A percentile compares a stretch with the other conserved stretches of the same genome.
Conservation (phyloP, 2,888 invertebrate species). For the Hirtodrosophila trivittata region DNA sequence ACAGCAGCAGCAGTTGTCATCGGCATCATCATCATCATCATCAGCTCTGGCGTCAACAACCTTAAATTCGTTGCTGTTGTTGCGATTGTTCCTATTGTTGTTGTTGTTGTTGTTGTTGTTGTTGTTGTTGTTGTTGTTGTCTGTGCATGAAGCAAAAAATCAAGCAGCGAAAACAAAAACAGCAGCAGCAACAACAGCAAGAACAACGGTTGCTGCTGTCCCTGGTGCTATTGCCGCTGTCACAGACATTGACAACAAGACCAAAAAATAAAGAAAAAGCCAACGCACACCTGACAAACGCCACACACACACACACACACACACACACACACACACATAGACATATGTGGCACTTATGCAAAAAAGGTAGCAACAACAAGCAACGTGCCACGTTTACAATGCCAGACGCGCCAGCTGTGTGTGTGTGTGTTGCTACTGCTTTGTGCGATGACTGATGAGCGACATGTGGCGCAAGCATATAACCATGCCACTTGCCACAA, state of each 20-base stretch:
- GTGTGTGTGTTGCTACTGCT: conserved; percentile 25
- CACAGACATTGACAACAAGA: conserved; percentile 63
- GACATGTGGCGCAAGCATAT: conserved; percentile 61
- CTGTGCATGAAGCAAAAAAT: conserved; percentile 48
- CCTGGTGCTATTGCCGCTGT: conserved; percentile 61
- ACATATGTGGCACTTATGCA: conserved; percentile 69
- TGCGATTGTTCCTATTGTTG: conserved; percentile 44
- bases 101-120: conserved; percentile 32
- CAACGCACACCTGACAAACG: conserved; percentile 54
- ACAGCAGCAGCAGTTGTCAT: conserved; percentile 55
- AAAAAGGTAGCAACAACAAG: conserved; percentile 77
- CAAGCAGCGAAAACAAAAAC: conserved; percentile 53
- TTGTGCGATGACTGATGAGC: conserved; percentile 66
- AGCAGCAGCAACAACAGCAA: conserved; percentile 23
- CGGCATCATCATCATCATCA: conserved; percentile 63
- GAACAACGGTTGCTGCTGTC: conserved; percentile 33
- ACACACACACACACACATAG: conserved; percentile 11
- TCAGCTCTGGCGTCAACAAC: conserved; percentile 69
- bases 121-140: conserved; percentile 20
- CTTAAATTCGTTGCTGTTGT: conserved; percentile 56
- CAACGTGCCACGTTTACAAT: conserved; percentile 77
- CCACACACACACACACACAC: conserved; percentile 26
- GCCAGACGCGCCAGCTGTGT: conserved; percentile 61
- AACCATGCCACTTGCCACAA: conserved; percentile 35
- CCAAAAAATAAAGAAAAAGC: conserved; percentile 23